Conservation (phyloP, 1,140 invertebrate genomes). For the Zeugodacus cucurbitae region DNA sequence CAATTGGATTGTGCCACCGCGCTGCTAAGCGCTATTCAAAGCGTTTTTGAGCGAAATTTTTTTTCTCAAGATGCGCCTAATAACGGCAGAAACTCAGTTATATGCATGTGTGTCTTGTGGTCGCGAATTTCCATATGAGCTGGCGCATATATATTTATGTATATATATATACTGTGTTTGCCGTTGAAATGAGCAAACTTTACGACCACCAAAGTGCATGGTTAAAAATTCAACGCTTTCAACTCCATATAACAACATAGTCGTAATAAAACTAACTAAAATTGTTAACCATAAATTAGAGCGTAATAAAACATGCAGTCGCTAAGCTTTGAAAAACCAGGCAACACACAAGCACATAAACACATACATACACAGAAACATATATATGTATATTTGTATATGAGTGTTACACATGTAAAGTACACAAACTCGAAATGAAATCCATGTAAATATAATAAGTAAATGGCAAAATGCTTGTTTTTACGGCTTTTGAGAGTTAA, state of each 20-base stretch:
- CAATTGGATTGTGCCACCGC: background rate
- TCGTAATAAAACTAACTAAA: slow-evolving; percentile 22
- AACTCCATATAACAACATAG: background rate
- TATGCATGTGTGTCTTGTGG: background rate
- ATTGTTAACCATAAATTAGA: slow-evolving; percentile 30
- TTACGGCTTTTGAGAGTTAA: slow-evolving; percentile 20
- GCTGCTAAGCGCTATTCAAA: background rate
- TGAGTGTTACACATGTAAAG: background rate
- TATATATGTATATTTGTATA: background rate
- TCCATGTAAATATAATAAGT: background rate
- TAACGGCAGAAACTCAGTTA: background rate
- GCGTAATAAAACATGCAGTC: slow-evolving; percentile 14
- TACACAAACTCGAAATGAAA: background rate
- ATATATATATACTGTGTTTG: too few species aligned
- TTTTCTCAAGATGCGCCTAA: background rate
- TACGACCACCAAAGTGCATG: slow-evolving; percentile 15
- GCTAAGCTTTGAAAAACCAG: background rate
- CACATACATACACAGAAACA: background rate
- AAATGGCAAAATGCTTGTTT: background rate
- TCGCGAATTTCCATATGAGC: background rate
- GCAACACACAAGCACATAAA: background rate
- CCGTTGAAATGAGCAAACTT: slow-evolving; percentile 6
- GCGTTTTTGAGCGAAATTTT: background rate
- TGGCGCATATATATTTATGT: background rate
- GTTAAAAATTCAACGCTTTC: slow-evolving; percentile 12